Evolutionary conservation across 2,797 vertebrate genomes (phyloP).

Genomic region (Acanthiza pusilla): DNA sequence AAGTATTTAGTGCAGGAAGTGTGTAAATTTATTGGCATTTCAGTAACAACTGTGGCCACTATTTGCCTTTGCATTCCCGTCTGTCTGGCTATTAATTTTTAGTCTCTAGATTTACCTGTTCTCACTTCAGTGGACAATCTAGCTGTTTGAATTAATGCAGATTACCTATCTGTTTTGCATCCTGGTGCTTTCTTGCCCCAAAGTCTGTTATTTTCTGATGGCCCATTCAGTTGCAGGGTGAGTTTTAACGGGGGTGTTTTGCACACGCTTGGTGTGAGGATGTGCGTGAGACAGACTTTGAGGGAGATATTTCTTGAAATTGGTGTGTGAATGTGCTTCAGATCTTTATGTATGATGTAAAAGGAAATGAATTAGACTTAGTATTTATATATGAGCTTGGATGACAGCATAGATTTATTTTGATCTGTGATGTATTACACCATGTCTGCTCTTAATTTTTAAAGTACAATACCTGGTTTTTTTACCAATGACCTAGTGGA

Average conservation of each 20-base stretch:
- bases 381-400: neutral
- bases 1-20: neutral
- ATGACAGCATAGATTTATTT: slow-evolving; percentile 19
- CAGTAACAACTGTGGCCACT: neutral
- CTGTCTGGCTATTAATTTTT: neutral
- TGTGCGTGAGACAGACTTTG: neutral
- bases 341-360: neutral
- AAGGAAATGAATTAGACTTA: neutral
- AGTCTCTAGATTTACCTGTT: neutral
- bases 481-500: neutral
- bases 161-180: neutral
- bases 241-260: neutral
- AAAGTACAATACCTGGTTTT: neutral
- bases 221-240: neutral
- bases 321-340: neutral
- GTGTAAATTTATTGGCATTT: neutral
- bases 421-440: neutral
- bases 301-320: neutral
- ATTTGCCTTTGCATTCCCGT: neutral
- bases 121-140: neutral
- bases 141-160: neutral
- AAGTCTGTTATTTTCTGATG: neutral
- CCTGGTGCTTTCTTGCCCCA: neutral
- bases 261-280: neutral
- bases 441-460: neutral